Conservation (phyloP, 2,888 invertebrate species). For the Camptogramma bilineatum region DNA sequence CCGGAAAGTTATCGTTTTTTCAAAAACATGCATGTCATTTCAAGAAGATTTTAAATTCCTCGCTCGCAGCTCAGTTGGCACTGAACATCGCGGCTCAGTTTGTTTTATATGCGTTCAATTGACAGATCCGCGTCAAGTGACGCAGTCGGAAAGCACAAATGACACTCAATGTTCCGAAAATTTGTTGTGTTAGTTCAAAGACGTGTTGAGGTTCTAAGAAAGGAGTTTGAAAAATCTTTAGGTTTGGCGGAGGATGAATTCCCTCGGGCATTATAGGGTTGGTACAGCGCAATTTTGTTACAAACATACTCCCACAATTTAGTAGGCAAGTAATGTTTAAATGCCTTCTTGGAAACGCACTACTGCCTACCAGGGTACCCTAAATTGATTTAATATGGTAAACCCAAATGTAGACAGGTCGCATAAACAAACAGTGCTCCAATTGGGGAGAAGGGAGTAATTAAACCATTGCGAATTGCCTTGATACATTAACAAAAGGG, state of each 20-base stretch:
- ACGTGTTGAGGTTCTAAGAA: neutral
- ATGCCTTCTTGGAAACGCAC: neutral
- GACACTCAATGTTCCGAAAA: too few species aligned
- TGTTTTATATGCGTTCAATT: too few species aligned
- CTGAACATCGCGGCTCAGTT: too few species aligned
- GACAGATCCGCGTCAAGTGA: too few species aligned
- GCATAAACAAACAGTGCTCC: slow-evolving; percentile 5
- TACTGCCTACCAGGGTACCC: slow-evolving; percentile 5
- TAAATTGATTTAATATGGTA: slow-evolving; percentile 10
- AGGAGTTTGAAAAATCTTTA: neutral
- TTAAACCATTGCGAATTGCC: slow-evolving; percentile 1
- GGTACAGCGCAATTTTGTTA: neutral
- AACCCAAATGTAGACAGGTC: slow-evolving; percentile 6
- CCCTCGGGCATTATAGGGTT: neutral
- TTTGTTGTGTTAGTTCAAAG: too few species aligned
- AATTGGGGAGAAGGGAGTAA: slow-evolving; percentile 3
- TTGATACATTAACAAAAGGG: slow-evolving; percentile 6
- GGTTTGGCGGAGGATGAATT: neutral
- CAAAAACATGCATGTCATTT: too few species aligned
- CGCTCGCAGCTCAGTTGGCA: too few species aligned
- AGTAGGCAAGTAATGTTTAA: neutral
- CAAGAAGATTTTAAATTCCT: too few species aligned
- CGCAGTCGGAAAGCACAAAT: too few species aligned
- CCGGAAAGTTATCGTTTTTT: too few species aligned
- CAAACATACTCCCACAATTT: neutral